Evolutionary conservation across 2,113 vertebrate genomes (phyloP).

Genomic region (Globicephala melas): DNA sequence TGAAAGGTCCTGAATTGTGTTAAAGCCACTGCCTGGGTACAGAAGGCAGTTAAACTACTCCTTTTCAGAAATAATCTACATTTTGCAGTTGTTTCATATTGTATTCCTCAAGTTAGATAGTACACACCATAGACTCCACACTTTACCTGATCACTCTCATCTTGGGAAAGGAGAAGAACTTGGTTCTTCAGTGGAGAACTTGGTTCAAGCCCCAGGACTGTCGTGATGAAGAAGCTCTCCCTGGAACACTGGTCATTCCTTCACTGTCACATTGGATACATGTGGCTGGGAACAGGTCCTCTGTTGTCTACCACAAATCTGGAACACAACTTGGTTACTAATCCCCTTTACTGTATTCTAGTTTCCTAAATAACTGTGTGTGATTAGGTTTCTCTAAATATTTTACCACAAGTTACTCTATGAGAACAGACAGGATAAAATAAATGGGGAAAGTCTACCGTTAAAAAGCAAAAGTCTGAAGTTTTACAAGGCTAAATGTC

Average conservation of each 20-base stretch:
- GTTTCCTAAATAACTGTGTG: background rate
- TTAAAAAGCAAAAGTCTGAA: background rate
- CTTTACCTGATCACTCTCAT: background rate
- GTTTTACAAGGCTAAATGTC: background rate
- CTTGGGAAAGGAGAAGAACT: background rate
- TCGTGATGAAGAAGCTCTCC: background rate
- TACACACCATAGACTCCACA: no score
- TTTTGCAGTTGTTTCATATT: background rate
- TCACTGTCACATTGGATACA: background rate
- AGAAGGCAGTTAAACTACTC: background rate
- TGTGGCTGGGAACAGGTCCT: background rate
- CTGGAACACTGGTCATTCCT: background rate
- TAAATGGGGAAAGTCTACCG: background rate
- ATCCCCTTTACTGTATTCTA: background rate
- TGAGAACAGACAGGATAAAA: background rate
- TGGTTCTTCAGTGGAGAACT: background rate
- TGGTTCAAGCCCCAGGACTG: background rate
- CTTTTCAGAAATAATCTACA: constrained; percentile 7
- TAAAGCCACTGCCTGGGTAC: background rate
- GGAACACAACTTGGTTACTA: background rate
- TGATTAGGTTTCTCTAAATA: background rate
- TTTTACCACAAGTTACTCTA: background rate
- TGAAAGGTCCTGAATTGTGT: background rate
- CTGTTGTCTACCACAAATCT: background rate
- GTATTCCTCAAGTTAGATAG: background rate